These are phyloP conservation scores for Epinotia demarniana DNA, from an alignment of 2,888 invertebrate species.

Conservation along the genomic window DNA sequence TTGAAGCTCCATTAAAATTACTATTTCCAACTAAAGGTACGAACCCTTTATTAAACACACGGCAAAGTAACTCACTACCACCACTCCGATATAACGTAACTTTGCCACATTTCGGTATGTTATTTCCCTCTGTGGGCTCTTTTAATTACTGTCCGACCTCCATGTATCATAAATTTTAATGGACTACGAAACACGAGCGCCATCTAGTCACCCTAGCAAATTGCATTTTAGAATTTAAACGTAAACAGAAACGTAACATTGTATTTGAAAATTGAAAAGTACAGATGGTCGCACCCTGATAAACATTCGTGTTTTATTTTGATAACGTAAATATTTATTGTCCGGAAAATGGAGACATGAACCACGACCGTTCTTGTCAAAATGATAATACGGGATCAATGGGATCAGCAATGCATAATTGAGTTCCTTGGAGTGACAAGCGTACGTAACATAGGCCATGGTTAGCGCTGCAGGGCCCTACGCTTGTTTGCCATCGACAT, in stretches of 20 bases:
- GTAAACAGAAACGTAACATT: constrained; percentile 50
- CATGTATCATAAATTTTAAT: constrained; percentile 82
- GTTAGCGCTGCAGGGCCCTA: too few relatives aligned
- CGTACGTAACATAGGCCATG: too few relatives aligned
- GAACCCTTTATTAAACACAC: constrained; percentile 51
- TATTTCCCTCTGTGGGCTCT: constrained; percentile 75
- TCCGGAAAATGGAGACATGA: too few relatives aligned
- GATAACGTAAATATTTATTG: too few relatives aligned
- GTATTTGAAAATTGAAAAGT: constrained; percentile 51
- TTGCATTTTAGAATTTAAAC: constrained; percentile 75
- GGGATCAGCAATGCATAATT: too few relatives aligned
- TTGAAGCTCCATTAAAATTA: background rate
- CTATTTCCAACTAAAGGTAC: constrained; percentile 8
- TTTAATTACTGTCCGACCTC: constrained; percentile 76
- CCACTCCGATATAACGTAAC: constrained; percentile 59
- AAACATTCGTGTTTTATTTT: background rate
- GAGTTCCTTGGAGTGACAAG: too few relatives aligned
- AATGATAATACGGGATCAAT: too few relatives aligned
- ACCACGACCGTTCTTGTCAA: too few relatives aligned
- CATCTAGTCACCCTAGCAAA: constrained; percentile 59
- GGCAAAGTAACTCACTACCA: constrained; percentile 53
- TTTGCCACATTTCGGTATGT: constrained; percentile 63
- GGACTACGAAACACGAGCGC: constrained; percentile 62
- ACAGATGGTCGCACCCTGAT: constrained; percentile 6
- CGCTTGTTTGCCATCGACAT: too few relatives aligned